Conservation (phyloP, 2,113 vertebrate species). For the Microcebus griseorufus region DNA sequence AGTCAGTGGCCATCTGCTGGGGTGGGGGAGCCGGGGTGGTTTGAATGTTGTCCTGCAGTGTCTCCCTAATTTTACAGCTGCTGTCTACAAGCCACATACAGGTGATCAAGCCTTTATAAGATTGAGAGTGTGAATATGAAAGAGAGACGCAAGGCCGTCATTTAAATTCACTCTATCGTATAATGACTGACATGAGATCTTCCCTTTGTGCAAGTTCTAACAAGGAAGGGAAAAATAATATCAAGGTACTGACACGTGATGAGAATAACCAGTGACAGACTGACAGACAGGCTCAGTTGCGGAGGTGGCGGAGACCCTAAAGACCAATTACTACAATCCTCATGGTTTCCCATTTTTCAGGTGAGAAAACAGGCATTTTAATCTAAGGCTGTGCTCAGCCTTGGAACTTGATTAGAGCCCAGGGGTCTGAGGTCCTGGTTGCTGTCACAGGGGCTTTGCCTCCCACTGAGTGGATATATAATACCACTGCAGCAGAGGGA, state of each 20-base stretch:
- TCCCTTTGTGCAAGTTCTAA: conserved; percentile 41
- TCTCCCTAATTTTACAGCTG: conserved; percentile 9
- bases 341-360: background rate
- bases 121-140: background rate
- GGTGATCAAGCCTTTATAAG: background rate
- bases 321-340: background rate
- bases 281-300: background rate
- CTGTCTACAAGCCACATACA: conserved; percentile 2
- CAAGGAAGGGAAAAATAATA: background rate
- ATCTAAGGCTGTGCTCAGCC: background rate
- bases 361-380: background rate
- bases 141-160: background rate
- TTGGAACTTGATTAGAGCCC: background rate
- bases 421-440: background rate
- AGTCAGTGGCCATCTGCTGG: background rate
- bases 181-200: background rate
- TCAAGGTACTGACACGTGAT: background rate
- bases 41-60: background rate
- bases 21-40: background rate
- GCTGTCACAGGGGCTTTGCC: background rate
- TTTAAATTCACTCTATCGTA: conserved; percentile 41
- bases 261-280: conserved; percentile 12
- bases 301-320: background rate
- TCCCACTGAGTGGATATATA: background rate
- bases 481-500: background rate